Base-by-base conservation (phyloP, 2,113 vertebrate species). In the Istiophorus platypterus region DNA sequence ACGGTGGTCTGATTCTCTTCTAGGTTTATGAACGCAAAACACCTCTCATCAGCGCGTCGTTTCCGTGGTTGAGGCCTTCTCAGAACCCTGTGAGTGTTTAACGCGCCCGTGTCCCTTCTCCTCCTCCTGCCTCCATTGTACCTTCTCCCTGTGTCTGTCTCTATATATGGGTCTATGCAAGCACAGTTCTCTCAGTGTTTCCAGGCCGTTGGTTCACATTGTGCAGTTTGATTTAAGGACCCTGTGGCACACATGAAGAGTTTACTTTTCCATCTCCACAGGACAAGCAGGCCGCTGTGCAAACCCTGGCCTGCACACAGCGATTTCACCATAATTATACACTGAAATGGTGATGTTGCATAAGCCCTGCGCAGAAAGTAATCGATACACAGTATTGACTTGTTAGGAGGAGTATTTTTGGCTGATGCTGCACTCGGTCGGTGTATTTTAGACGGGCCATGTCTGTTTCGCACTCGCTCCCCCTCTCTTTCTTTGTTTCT, bases 331-430 rank as follows among this genome's bases (percentile, higher is more conserved):
- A 88, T 66, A 26, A 77, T 74, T 72, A 85, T 85, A 82, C 84
- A 79, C 84, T 66, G 80, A 85, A 80, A 78, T 79, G 71, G 85
- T 68, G 80, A 72, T 86, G 92, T 93, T 93, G 88, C 90, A 67
- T 91, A 91, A 93, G 88, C 70, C 62, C 71, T 41, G 65, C 34
- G 9, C 54, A 82, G 66, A 81, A 81, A 59, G 68, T 76, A 77
- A 93, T 94, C 91, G 20, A 94, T 94, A 58, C 22, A 0, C 75
- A 29, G 17, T 81, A 92, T 92, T 91, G 87, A 92, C 82, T 74
- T 75, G 78, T 80, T 71, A 71, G 82, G 41, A 81, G 78, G 52
- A 87, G 88, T 85, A 88, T 90, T 91, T 92, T 89, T 37, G 85
- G 85, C 87, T 84, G 90, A 87, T 79, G 39, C 77, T 56, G 80